These are phyloP conservation scores for Esperia sulphurella DNA, from an alignment of 2,888 invertebrate species.

Conservation along the genomic window DNA sequence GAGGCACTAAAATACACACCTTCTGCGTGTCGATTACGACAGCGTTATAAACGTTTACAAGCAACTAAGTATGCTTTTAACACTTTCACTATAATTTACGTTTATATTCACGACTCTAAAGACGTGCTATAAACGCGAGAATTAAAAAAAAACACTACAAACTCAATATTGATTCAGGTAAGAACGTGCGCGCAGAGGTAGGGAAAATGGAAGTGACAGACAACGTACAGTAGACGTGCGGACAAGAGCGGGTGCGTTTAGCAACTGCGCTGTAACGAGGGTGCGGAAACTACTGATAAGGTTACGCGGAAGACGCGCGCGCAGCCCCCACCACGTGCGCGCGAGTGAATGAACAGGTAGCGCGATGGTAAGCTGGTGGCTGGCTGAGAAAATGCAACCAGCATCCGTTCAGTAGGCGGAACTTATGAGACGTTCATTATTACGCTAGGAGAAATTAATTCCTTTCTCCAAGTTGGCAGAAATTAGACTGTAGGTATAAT, in stretches of 20 bases:
- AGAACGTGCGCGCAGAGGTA: conserved; percentile 27
- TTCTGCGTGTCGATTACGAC: conserved; percentile 20
- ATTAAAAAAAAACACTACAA: conserved; percentile 1
- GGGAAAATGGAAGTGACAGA: conserved; percentile 61
- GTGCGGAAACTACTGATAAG: conserved; percentile 77
- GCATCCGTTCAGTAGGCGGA: conserved; percentile 29
- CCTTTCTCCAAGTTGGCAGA: too few species aligned
- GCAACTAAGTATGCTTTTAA: conserved; percentile 20
- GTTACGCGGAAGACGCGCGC: conserved; percentile 74
- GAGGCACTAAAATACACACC: conserved; percentile 25
- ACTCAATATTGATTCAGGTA: conserved; percentile 3
- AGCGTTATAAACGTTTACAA: conserved; percentile 23
- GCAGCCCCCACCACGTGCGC: conserved; percentile 61
- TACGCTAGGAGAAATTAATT: too few species aligned
- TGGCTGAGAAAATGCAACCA: conserved; percentile 29
- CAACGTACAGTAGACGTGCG: conserved; percentile 54
- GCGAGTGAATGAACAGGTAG: conserved; percentile 70
- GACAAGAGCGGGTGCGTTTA: conserved; percentile 72
- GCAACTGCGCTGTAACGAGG: conserved; percentile 71
- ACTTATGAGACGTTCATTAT: background rate
- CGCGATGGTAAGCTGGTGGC: conserved; percentile 51
- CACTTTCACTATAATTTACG: conserved; percentile 31
- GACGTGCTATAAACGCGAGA: background rate
- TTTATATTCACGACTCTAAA: conserved; percentile 10
- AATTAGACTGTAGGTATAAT: too few species aligned